Evolutionary conservation across 2,113 vertebrate species (phyloP), one percentile per base, ranked within the genome.

Genomic region (Lontra canadensis): DNA sequence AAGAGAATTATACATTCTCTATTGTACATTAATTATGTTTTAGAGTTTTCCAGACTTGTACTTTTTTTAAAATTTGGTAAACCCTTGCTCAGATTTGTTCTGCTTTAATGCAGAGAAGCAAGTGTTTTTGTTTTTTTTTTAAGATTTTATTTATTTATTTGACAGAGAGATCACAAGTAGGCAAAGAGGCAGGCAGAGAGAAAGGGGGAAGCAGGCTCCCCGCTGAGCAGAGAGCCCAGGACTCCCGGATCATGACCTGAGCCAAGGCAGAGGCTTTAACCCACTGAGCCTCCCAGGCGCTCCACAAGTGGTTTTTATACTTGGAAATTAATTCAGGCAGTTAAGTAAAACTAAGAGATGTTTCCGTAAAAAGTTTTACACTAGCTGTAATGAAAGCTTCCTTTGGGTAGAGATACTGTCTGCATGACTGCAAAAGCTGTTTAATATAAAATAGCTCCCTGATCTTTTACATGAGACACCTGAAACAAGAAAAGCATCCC

Each of bases 261-360:
- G 15, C 49, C 49, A 52, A 52, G 3, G 14, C 49, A 52, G 49
- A 52, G 49, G 49, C 49, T 52, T 52, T 52, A 52, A 52, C 49
- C 49, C 49, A 52, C 49, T 52, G 49, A 52, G 49, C 49, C 15
- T 17, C 47, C 14, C 49, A 52, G 49, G 49, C 2, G 15, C 49
- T 15, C 49, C 14, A 0, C 3, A 67, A 55, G 7, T 87, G 36
- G 47, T 89, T 81, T 96, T 95, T 81, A 85, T 86, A 8, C 47
- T 98, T 98, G 57, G 57, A 97, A 96, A 79, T 93, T 65, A 83
- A 90, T 96, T 86, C 52, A 97, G 34, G 20, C 63, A 73, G 57
- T 52, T 89, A 61, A 71, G n/a, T 65, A 31, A 79, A 94, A 74
- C 61, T 79, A 67, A 81, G 78, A 95, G 76, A n/a, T 1, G 7